Conservation (phyloP, 1,140 invertebrate species). For the Gonatopus flavifemur region DNA sequence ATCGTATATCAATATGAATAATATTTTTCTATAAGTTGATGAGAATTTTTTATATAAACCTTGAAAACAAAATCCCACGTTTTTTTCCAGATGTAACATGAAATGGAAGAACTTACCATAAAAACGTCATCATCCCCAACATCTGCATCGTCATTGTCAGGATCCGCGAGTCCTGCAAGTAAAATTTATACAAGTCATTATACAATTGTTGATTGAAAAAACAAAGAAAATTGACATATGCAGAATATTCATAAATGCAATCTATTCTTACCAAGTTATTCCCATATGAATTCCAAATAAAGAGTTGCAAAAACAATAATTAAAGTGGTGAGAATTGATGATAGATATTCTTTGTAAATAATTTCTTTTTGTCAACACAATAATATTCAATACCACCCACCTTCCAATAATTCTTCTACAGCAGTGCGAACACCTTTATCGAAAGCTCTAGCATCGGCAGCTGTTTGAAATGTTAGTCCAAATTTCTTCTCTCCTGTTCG, state of each 20-base stretch:
- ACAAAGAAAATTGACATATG: no score
- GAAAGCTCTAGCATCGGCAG: constrained; percentile 90
- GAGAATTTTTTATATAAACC: background rate
- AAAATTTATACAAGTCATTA: no score
- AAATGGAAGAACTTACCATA: constrained; percentile 77
- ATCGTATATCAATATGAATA: constrained; percentile 24
- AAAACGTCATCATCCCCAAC: constrained; percentile 82
- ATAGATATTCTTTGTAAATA: no score
- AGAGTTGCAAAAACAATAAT: no score
- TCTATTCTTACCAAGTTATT: no score
- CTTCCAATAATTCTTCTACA: constrained; percentile 88
- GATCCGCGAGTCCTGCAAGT: constrained; percentile 62
- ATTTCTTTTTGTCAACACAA: no score
- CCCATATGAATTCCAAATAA: no score
- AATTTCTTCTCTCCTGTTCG: constrained; percentile 92
- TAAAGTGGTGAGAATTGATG: no score
- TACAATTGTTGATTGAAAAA: no score
- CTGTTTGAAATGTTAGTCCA: constrained; percentile 92
- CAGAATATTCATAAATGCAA: no score
- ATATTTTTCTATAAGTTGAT: constrained; percentile 10
- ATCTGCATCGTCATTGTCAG: constrained; percentile 61
- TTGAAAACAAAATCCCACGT: no score
- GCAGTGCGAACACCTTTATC: constrained; percentile 89
- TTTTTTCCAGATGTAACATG: no score
- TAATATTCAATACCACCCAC: constrained; percentile 57